Conservation (phyloP, 2,888 invertebrate genomes). For the Mesorhabditis belari region DNA sequence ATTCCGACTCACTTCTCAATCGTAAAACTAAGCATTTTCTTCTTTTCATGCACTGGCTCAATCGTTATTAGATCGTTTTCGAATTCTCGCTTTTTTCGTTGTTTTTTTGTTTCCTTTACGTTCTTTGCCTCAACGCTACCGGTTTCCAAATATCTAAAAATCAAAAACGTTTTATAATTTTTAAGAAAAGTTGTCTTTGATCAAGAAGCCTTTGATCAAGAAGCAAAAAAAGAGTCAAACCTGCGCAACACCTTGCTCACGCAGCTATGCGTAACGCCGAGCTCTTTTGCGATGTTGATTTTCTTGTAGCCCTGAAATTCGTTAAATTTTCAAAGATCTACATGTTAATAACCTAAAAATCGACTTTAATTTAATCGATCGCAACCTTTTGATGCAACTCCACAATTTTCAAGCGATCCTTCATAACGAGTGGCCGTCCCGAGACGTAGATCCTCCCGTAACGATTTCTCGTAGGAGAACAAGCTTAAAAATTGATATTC, state of each 20-base stretch:
- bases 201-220: no score
- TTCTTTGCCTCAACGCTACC: not conserved
- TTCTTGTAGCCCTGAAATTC: slow-evolving; percentile 20
- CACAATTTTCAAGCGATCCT: slow-evolving; percentile 41
- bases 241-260: slow-evolving; percentile 42
- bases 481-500: slow-evolving; percentile 14
- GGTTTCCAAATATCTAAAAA: not conserved
- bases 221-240: no score
- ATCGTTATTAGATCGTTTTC: not conserved
- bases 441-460: slow-evolving; percentile 46
- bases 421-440: slow-evolving; percentile 39
- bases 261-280: slow-evolving; percentile 45
- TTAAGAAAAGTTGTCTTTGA: not conserved
- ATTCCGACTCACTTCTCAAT: not conserved
- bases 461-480: slow-evolving; percentile 37
- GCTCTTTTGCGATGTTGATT: slow-evolving; percentile 38
- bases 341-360: not conserved
- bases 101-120: no score
- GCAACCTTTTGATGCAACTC: slow-evolving; percentile 34
- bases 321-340: not conserved
- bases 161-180: not conserved
- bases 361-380: no score
- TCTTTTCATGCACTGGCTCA: not conserved
- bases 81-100: no score
- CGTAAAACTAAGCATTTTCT: not conserved